Evolutionary conservation across 2,113 vertebrate species (phyloP), one percentile per base, ranked within the genome.

Genomic region (Poicephalus gulielmi): DNA sequence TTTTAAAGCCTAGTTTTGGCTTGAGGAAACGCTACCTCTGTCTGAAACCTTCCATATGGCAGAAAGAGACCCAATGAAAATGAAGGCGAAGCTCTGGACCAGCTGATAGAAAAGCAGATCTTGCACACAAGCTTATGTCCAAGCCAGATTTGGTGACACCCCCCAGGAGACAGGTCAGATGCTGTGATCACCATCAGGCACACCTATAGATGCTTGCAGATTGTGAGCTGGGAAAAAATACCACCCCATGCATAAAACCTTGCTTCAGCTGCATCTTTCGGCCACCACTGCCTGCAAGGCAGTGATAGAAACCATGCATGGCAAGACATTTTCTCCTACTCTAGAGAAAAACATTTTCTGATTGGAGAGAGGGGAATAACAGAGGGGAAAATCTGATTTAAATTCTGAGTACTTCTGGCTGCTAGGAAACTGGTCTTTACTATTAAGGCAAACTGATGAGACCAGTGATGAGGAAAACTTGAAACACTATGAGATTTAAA

Each of bases 1-100:
- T 83, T 79, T 85, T 17, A 52, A 88, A 88, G 15, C 41, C 53
- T 64, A 33, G 37, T 88, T 94, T 74, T 66, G 68, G 50, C 75
- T 67, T 20, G 37, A 66, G 71, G 43, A 94, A 83, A 90, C 18
- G 13, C 23, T 11, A 6, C 31, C 22, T 79, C 49, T 76, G 33
- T 7, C n/a, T 43, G 63, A 92, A 88, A 90, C n/a, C 64, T 70
- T 77, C 60, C 50, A 77, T 67, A 67, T 1, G 5, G 18, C 47
- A 77, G 63, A 39, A 91, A 59, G 88, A 92, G 28, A 47, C 41
- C 10, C 44, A 22, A 13, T 28, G 68, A 57, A 83, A 66, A 69
- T 3, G 4, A 80, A 73, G 63, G 57, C 1, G 4, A 90, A 77
- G 20, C 43, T 83, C n/a, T 2, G 1, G 13, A 41, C 2, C 25